These are phyloP conservation scores for Lophura swinhoii DNA, from an alignment of 2,797 vertebrate genomes.

Conservation along the genomic window DNA sequence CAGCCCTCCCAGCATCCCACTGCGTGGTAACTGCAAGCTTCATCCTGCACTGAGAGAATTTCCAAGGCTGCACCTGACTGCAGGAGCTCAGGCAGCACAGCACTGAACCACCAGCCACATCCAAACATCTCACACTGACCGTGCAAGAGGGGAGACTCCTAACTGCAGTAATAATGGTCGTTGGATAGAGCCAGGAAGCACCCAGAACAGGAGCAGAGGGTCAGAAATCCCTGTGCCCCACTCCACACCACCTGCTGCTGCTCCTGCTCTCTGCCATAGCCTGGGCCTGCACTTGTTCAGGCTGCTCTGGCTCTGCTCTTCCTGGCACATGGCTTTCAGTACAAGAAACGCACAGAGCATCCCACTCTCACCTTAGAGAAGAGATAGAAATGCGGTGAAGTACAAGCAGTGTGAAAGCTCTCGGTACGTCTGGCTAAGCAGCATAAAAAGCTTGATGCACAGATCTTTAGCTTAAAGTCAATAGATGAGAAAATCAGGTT, in stretches of 20 bases:
- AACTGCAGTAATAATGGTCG: neutral
- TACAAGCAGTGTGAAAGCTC: neutral
- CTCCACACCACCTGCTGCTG: neutral
- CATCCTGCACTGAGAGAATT: neutral
- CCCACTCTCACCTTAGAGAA: neutral
- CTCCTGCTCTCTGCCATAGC: neutral
- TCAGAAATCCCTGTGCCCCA: neutral
- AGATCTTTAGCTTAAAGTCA: neutral
- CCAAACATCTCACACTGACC: neutral
- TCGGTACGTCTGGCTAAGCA: neutral
- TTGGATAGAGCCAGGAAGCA: neutral
- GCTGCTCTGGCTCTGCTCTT: neutral
- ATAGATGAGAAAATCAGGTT: neutral
- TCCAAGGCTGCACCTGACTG: neutral
- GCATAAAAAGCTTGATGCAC: neutral
- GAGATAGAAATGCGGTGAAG: neutral
- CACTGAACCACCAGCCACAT: neutral
- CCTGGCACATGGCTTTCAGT: accelerated
- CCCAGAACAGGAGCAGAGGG: neutral
- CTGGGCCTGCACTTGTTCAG: neutral
- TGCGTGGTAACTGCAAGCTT: neutral
- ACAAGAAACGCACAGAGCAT: accelerated
- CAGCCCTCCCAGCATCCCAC: neutral
- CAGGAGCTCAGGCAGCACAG: neutral
- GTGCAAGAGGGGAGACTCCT: neutral